A percentile compares a stretch with the other conserved stretches of the same genome.
Conservation (phyloP, 2,888 invertebrate species). For the Melieria omissa region DNA sequence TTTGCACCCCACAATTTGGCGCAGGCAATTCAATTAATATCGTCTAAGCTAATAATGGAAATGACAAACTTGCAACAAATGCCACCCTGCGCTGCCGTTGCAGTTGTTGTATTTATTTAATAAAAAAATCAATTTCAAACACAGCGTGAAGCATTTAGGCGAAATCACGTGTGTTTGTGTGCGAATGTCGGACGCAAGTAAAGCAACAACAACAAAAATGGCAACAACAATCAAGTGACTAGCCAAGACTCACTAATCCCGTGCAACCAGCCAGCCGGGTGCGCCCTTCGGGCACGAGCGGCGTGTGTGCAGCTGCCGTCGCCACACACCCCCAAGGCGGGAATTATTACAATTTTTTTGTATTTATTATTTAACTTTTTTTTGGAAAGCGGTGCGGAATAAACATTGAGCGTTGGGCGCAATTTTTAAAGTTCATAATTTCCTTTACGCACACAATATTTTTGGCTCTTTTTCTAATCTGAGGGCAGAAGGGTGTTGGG, state of each 20-base stretch:
- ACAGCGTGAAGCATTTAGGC: conserved; percentile 40
- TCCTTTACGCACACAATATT: conserved; percentile 19
- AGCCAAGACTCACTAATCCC: not conserved
- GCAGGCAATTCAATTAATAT: conserved; percentile 35
- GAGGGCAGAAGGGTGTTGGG: conserved; percentile 1
- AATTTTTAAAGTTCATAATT: conserved; percentile 16
- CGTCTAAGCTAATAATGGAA: conserved; percentile 48
- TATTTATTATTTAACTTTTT: too few relatives aligned
- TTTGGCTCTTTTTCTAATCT: not conserved
- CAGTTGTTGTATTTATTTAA: conserved; percentile 40
- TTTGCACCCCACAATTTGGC: too few relatives aligned
- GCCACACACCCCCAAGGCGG: too few relatives aligned
- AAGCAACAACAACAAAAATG: conserved; percentile 22
- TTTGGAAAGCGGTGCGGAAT: too few relatives aligned
- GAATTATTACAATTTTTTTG: too few relatives aligned
- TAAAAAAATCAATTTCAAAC: conserved; percentile 47
- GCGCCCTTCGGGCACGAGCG: too few relatives aligned
- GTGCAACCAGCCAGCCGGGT: too few relatives aligned
- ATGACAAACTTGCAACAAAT: conserved; percentile 26
- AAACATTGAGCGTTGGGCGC: too few relatives aligned
- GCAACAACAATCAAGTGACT: not conserved
- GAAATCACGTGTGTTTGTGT: not conserved
- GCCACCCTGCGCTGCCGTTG: not conserved
- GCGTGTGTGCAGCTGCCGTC: too few relatives aligned
- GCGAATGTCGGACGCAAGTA: not conserved